Base-by-base conservation (phyloP, 2,113 vertebrate species). In the Neotragus moschatus region DNA sequence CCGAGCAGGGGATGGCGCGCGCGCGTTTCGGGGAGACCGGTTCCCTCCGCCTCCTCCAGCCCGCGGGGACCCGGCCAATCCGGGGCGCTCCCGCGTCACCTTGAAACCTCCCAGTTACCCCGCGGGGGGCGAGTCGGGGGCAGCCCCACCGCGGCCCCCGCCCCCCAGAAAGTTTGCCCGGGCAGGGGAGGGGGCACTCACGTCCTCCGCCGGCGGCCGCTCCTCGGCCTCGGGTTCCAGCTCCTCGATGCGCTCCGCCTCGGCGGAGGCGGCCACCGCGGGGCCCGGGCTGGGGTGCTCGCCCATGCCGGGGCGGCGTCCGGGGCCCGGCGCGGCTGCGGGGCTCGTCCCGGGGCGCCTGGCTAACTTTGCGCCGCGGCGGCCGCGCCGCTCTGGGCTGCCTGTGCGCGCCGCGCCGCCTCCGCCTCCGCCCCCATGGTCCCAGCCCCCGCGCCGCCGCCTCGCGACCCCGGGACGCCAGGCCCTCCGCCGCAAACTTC, bases 181-280 rank as follows among this genome's bases (percentile, higher is more conserved):
- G 75, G 90, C 80, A 15, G 81, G 73, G 92, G 19, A 90, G 90
- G 93, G 92, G 94, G 91, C 87, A 98, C 98, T 98, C 96, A 98
- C 98, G 91, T 98, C 97, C 82, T 98, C 98, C 2, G 98, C 97
- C 55, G 81, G 90, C 15, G 97, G 96, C 90, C 55, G 97, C 94
- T 96, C 95, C n/a, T 97, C 96, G 33, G 97, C 92, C 85, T 98
- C 98, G 43, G 98, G 98, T 11, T 96, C 98, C 91, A 98, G 97
- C 96, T 97, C 98, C 96, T 98, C 98, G 96, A 98, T 98, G 96
- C 98, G 98, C 96, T 98, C 98, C 79, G 97, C 98, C 89, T 98
- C 98, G 91, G 98, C 98, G 91, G 96, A 86, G 96, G 95, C 96
- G 93, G 98, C 98, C 98, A 98, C 98, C 10, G 98, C 98, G 87